Percentiles rank a stretch among this genome's conserved stretches.
Evolutionary conservation across 2,888 invertebrate genomes (phyloP).

Genomic region (Pristionchus exspectatus): DNA sequence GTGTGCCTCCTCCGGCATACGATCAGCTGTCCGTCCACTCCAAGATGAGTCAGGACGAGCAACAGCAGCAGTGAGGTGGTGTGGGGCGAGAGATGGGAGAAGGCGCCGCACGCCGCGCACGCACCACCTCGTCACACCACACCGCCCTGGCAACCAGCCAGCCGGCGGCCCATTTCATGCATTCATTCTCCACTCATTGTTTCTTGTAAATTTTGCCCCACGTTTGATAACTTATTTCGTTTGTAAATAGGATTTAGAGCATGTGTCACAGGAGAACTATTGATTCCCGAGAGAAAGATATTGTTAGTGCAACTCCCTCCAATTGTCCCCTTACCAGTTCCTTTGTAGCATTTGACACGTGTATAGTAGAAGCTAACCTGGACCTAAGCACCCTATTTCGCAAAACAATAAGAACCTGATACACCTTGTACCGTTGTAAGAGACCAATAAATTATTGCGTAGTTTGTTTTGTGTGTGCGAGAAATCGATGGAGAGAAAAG

Average conservation of each 20-base stretch:
- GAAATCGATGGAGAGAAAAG: background rate
- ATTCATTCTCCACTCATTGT: background rate
- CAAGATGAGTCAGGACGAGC: background rate
- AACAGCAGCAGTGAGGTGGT: background rate
- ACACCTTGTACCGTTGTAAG: background rate
- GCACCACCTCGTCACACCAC: conserved; percentile 44
- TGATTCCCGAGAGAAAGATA: conserved; percentile 32
- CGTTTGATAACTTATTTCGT: background rate
- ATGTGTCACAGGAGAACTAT: background rate
- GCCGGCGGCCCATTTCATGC: background rate
- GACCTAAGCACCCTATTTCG: background rate
- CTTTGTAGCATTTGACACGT: conserved; percentile 47
- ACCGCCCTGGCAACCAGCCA: conserved; percentile 50
- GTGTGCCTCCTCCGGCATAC: conserved; percentile 65
- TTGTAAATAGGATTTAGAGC: background rate
- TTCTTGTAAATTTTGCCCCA: background rate
- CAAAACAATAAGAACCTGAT: conserved; percentile 9
- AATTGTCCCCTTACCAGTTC: background rate
- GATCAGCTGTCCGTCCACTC: conserved; percentile 60
- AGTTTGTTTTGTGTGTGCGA: background rate
- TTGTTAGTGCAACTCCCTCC: conserved; percentile 23
- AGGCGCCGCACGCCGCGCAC: conserved; percentile 34
- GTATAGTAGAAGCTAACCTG: background rate
- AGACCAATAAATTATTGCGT: conserved; percentile 47
- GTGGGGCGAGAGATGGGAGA: conserved; percentile 35